Conservation (phyloP, 2,797 vertebrate genomes). For the Gymnoscopelus microlampas region DNA sequence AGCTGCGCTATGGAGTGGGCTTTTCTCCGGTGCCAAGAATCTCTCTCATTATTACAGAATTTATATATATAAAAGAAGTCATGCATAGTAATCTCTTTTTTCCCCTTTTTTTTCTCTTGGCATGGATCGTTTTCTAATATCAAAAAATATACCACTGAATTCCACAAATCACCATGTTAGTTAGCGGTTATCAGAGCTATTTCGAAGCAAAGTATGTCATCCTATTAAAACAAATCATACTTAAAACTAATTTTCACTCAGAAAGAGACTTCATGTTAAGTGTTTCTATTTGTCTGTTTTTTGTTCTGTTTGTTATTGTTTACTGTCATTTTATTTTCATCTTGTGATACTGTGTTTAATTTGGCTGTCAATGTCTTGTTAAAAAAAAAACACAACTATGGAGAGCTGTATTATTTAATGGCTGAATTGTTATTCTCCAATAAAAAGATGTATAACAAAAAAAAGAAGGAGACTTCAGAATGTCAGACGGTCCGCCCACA, state of each 20-base stretch:
- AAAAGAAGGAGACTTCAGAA: background rate
- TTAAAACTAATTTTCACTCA: background rate
- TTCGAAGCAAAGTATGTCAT: background rate
- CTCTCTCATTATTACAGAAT: constrained; percentile 67
- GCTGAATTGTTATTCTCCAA: too few species aligned
- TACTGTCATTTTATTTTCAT: too few species aligned
- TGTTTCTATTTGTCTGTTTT: too few species aligned
- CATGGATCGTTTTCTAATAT: constrained; percentile 43
- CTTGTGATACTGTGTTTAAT: too few species aligned
- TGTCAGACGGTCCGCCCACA: background rate
- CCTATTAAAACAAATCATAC: constrained; percentile 23
- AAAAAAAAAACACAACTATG: too few species aligned
- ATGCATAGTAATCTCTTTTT: constrained; percentile 55
- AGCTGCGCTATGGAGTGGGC: constrained; percentile 58
- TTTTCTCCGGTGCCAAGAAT: constrained; percentile 45
- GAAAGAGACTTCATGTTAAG: background rate
- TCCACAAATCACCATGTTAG: constrained; percentile 42
- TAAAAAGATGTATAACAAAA: background rate
- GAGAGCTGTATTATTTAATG: too few species aligned
- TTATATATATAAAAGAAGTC: constrained; percentile 29
- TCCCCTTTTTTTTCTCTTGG: background rate
- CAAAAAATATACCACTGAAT: constrained; percentile 16
- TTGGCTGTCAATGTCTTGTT: too few species aligned
- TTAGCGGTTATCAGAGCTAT: background rate
- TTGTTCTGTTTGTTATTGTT: too few species aligned